phyloP scores from a whole-genome alignment of 2,797 vertebrate species.

The Sebastes steindachneri region DNA sequence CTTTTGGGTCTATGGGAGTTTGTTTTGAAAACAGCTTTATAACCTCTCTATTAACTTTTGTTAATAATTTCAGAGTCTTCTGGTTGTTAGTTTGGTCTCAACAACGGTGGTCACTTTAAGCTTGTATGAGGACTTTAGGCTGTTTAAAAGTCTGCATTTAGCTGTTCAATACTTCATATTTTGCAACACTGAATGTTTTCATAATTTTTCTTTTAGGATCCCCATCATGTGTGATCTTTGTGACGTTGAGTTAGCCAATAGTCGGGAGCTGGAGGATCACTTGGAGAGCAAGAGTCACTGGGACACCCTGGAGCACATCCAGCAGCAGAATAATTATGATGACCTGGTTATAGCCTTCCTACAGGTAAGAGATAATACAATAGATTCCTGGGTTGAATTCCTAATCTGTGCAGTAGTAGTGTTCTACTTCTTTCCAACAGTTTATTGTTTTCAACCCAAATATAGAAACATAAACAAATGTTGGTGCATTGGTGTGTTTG shows the following conservation, averaged over 20 bases:
- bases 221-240: constrained; percentile 74
- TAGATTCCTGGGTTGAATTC: neutral
- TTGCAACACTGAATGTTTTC: neutral
- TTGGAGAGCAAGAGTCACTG: constrained; percentile 73
- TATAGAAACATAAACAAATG: neutral
- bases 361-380: constrained; percentile 55
- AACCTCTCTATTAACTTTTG: neutral
- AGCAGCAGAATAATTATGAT: constrained; percentile 70
- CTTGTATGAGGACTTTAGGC: neutral
- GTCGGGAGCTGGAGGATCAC: constrained; percentile 71
- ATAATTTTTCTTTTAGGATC: constrained; percentile 37
- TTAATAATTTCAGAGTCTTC: neutral
- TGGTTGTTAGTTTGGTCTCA: neutral
- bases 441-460: neutral
- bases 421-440: neutral
- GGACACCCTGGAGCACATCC: constrained; percentile 76
- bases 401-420: neutral
- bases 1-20: neutral
- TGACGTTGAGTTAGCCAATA: constrained; percentile 56
- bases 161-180: neutral
- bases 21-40: neutral
- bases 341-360: constrained; percentile 74
- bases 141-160: neutral
- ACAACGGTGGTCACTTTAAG: neutral
- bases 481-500: neutral